Evolutionary conservation across 2,888 invertebrate genomes (phyloP).

Genomic region (Lasioglossum figueresi): DNA sequence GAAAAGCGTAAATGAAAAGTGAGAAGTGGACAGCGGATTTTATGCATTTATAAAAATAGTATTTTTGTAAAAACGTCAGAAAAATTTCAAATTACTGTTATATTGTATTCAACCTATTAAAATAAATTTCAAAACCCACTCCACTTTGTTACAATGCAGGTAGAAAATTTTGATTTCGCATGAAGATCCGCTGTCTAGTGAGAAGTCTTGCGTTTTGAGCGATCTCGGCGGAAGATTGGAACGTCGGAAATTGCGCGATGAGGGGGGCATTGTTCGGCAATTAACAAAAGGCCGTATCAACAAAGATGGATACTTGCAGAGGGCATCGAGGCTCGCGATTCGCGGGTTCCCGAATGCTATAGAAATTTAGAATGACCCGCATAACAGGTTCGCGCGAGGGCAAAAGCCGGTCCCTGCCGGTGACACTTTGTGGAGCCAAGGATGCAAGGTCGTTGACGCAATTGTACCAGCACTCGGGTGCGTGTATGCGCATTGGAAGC

Average conservation of each 20-base stretch:
- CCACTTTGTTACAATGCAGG: no score
- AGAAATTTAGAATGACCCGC: constrained; percentile 40
- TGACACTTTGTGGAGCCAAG: constrained; percentile 60
- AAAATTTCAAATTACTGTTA: no score
- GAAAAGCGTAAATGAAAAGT: no score
- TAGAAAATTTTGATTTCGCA: no score
- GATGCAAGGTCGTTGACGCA: constrained; percentile 62
- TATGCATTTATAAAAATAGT: no score
- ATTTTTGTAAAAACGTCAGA: no score
- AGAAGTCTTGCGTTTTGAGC: background rate
- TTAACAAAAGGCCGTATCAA: background rate
- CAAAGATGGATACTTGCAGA: background rate
- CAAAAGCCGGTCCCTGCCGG: constrained; percentile 38
- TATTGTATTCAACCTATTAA: no score
- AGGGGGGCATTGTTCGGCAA: background rate
- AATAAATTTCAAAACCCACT: no score
- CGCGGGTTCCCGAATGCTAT: background rate
- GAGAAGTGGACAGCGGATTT: no score
- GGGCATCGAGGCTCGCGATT: background rate
- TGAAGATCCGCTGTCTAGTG: no score
- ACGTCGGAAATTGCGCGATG: background rate
- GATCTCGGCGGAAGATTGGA: background rate
- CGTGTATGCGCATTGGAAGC: constrained; percentile 61
- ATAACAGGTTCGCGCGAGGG: constrained; percentile 8
- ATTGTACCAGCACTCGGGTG: constrained; percentile 61